Base-by-base conservation (phyloP, 2,888 invertebrate genomes). In the Cotesia congregata region DNA sequence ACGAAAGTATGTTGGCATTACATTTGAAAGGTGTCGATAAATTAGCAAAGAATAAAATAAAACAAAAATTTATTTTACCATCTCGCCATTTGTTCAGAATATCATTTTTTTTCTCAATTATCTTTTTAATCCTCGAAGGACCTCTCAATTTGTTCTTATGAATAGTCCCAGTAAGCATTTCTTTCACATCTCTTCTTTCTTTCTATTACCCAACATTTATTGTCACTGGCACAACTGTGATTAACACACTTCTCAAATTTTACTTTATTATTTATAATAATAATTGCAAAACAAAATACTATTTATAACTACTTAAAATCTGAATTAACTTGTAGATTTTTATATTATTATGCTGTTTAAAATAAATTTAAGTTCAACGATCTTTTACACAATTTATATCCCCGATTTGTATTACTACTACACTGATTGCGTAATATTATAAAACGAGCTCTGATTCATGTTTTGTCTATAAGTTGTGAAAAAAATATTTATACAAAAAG, bases 1-100 rank as follows among this genome's bases (percentile, higher is more conserved):
- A 68, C 20, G 17, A 17, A 67, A 9, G 12, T 50, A 61, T 3
- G 50, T n/a, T 30, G 41, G n/a, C 6, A 59, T 50, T 20, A 30
- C 30, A 30, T 30, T 64, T 50, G 41, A 15, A 30, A 30, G 30
- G 65, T 20, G 15, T 62, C 15, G 15, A 17, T 15, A 15, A 15
- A 62, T 62, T 20, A 17, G 3, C 20, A 62, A 9, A 7, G 62
- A 62, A 6, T 62, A 7, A 20, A 17, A 70, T 1, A 71, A 65
- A 64, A 64, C 41, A 69, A 61, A 76, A 4, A 38, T 7, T 40
- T 68, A 12, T 79, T 78, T 84, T 91, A 92, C 92, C 92, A 90
- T 91, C 88, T 83, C 90, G 90, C 92, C 92, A 92, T 82, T 90
- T 90, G 80, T 86, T 86, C 73, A 92, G 89, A 79, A 91, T 88